Conservation (phyloP, 1,140 invertebrate genomes). For the Psix sp. region DNA sequence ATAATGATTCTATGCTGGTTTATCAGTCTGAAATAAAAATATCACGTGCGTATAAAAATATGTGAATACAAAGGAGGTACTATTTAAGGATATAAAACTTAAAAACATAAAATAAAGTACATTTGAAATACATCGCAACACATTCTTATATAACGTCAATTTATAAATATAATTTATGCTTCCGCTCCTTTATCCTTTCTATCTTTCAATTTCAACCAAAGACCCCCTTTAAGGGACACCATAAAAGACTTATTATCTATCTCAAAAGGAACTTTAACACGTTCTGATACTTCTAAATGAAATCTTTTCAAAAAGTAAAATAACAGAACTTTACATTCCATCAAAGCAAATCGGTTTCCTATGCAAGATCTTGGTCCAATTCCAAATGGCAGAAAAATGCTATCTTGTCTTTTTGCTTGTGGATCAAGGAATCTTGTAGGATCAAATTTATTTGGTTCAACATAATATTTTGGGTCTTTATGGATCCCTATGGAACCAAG, state of each 20-base stretch:
- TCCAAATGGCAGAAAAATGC: constrained; percentile 60
- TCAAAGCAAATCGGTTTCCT: constrained; percentile 44
- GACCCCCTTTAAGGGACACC: background rate
- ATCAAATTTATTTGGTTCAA: constrained; percentile 23
- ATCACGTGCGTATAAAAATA: no score
- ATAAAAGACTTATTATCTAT: background rate
- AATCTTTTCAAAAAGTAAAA: constrained; percentile 36
- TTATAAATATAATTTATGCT: background rate
- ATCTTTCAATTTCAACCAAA: background rate
- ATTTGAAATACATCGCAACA: no score
- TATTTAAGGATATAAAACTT: no score
- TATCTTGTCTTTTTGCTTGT: constrained; percentile 1
- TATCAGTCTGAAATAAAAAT: no score
- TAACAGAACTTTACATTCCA: constrained; percentile 40
- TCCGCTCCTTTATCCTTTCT: background rate
- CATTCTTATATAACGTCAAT: no score
- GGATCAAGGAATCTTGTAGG: constrained; percentile 19
- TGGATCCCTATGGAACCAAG: constrained; percentile 36
- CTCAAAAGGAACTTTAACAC: background rate
- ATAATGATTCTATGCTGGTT: no score
- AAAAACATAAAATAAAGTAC: no score
- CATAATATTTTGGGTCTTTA: constrained; percentile 25
- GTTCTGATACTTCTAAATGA: constrained; percentile 10
- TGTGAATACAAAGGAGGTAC: no score
- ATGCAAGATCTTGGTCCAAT: constrained; percentile 49